Conservation (phyloP, 2,888 invertebrate genomes). For the Parascotia fuliginaria region DNA sequence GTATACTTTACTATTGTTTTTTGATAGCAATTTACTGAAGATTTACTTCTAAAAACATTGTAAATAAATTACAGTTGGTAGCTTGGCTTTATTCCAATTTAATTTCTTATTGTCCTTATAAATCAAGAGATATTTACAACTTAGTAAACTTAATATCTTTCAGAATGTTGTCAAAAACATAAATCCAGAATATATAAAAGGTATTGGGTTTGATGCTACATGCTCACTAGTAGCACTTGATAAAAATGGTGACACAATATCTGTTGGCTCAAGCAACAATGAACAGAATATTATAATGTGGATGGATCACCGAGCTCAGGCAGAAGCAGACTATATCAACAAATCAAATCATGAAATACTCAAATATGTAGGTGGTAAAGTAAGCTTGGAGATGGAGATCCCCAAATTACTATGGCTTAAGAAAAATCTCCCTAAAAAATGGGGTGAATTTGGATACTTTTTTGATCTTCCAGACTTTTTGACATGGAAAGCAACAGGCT, state of each 20-base stretch:
- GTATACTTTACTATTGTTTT: background rate
- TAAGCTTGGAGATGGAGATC: constrained; percentile 98
- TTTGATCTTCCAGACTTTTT: constrained; percentile 97
- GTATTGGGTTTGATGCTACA: constrained; percentile 98
- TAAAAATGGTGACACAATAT: constrained; percentile 88
- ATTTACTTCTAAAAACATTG: too few relatives aligned
- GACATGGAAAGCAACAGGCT: constrained; percentile 95
- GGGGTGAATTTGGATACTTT: constrained; percentile 90
- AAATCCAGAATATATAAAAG: constrained; percentile 87
- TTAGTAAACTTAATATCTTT: too few relatives aligned
- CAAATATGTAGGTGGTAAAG: constrained; percentile 95
- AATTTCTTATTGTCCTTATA: too few relatives aligned
- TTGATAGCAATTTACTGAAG: too few relatives aligned
- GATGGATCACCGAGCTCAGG: constrained; percentile 96
- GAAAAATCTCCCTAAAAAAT: constrained; percentile 88
- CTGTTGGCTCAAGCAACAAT: constrained; percentile 88
- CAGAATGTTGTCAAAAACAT: constrained; percentile 87
- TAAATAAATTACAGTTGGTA: too few relatives aligned
- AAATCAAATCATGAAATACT: constrained; percentile 90
- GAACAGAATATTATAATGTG: constrained; percentile 95
- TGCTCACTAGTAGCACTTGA: constrained; percentile 96
- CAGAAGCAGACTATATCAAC: constrained; percentile 93
- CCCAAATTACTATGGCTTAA: constrained; percentile 98
- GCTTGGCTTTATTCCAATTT: too few relatives aligned
- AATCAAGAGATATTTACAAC: too few relatives aligned